Base-by-base conservation (phyloP, 2,888 invertebrate genomes). In the Harpagoxenus sublaevis region DNA sequence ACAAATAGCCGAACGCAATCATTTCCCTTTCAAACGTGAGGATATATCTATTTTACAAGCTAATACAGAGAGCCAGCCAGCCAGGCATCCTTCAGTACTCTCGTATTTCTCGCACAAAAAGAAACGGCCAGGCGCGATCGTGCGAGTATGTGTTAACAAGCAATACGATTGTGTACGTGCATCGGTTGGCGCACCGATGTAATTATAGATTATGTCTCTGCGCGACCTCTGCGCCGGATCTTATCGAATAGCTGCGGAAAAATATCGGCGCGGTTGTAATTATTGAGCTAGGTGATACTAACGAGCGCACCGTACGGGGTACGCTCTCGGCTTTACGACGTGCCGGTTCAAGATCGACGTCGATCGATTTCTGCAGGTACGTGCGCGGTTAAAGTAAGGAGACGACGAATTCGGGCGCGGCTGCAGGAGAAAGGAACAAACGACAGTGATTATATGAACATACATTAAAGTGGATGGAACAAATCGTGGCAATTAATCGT, bases 181-280 rank as follows among this genome's bases (percentile, higher is more conserved):
- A 73, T 73, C 73, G 60, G 48, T 39, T 79, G 70, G 89, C 87
- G 88, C 88, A 82, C 86, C 92, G 94, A 94, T 94, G 92, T 93
- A 94, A 94, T 94, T 94, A 94, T 93, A 94, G 94, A 94, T 94
- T 93, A 85, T 93, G 94, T 93, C 93, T 92, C 92, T 90, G 92
- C 84, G 87, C 90, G 92, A 92, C 92, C 92, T 89, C 87, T 90
- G 92, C 86, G 86, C 91, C 87, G 87, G 89, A 88, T 89, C 90
- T 91, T 92, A 91, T 92, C 92, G 86, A 82, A 65, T 57, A 8
- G 88, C 89, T 84, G 87, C 84, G 88, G 84, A 91, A 86, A 91
- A 90, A 89, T 90, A 89, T 86, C 87, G 88, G 88, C 84, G 74
- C 86, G 88, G 88, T 91, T 87, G 92, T 90, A 92, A 92, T 92